These are phyloP conservation scores for Wiebesia pumilae DNA, from an alignment of 1,140 invertebrate species.

Conservation along the genomic window DNA sequence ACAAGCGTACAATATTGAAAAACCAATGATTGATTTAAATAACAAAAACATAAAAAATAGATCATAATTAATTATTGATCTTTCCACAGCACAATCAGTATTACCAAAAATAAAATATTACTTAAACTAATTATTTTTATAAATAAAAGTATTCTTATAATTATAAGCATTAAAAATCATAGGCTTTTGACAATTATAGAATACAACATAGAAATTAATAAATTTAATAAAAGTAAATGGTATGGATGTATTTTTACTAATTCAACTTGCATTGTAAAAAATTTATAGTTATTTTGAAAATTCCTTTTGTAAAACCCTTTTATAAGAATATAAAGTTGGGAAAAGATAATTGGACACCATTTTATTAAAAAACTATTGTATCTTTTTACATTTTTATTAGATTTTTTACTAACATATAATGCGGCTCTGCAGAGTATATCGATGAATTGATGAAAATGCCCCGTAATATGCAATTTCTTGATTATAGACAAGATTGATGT, in stretches of 20 bases:
- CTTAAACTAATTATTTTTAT: neutral
- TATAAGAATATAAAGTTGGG: neutral
- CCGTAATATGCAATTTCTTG: constrained; percentile 22
- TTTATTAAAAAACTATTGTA: constrained; percentile 44
- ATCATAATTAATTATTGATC: neutral
- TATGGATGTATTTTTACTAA: neutral
- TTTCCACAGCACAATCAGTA: no score
- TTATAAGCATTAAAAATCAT: neutral
- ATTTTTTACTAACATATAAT: constrained; percentile 59
- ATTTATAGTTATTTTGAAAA: neutral
- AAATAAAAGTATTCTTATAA: neutral
- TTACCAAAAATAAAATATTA: no score
- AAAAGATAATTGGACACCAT: constrained; percentile 38
- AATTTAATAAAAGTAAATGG: no score
- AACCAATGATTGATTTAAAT: constrained; percentile 65
- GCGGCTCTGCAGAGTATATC: constrained; percentile 54
- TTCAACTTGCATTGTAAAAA: constrained; percentile 1
- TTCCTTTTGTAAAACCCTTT: neutral
- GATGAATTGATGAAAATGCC: constrained; percentile 49
- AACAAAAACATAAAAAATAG: constrained; percentile 3
- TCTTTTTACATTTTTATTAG: constrained; percentile 62
- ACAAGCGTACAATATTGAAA: constrained; percentile 56
- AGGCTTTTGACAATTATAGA: no score
- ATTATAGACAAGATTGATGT: neutral
- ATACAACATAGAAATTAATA: no score